Evolutionary conservation across 2,888 invertebrate species (phyloP), one percentile per base, ranked within the genome.

Genomic region (Maniola hyperantus): DNA sequence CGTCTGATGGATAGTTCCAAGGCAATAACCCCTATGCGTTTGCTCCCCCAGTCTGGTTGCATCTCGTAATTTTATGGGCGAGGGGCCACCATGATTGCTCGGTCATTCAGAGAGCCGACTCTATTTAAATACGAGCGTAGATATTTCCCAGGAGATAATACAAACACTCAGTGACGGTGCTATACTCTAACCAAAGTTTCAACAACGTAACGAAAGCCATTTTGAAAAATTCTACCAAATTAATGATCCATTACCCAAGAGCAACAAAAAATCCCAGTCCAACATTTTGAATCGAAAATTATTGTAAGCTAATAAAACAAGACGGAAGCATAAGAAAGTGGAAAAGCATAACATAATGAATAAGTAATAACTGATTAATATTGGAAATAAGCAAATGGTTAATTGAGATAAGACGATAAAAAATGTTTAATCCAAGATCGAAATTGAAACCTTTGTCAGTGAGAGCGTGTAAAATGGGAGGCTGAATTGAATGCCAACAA

Each of bases 1-100:
- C 77, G 80, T 75, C 84, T 83, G 86, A 86, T 84, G 83, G 84
- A 83, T 82, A 85, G 83, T 82, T 79, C 81, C 81, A 83, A 85
- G 90, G 89, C 91, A 91, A 89, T 91, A 92, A 91, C 91, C 92
- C 90, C 88, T 85, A 48, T 84, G 84, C 82, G 83, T 79, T 81
- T 81, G 83, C 84, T 87, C 89, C 91, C 91, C 87, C 82, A 82
- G 84, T 82, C 82, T 83, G 83, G 80, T 73, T 82, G 79, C 85
- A 85, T 87, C 85, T 88, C 85, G 84, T 86, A 86, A 90, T 91
- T 88, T 89, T 79, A 90, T 86, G 89, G 88, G 77, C 84, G 87
- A 90, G 82, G 85, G 85, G 78, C 78, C 82, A 77, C 78, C 79
- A 82, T 88, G 85, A 89, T 90, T 86, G 80, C 78, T 79, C 77